Percentiles rank a stretch among this genome's conserved stretches.
Evolutionary conservation across 2,797 vertebrate species (phyloP).

Genomic region (Lerista edwardsae): DNA sequence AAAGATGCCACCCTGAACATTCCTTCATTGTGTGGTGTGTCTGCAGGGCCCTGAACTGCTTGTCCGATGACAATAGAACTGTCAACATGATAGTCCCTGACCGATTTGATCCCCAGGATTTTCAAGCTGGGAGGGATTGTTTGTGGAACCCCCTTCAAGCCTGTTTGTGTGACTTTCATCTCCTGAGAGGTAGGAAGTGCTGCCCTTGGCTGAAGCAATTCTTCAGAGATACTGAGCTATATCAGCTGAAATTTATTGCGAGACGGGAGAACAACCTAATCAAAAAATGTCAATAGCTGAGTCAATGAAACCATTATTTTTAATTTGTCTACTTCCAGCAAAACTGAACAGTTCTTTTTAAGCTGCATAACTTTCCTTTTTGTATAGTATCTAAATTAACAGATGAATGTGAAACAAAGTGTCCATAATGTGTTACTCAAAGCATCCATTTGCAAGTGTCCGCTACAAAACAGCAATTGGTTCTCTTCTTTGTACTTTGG

Average conservation of each 20-base stretch:
- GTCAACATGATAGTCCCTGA: background rate
- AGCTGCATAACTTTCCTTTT: constrained; percentile 25
- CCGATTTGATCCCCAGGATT: background rate
- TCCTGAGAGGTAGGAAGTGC: too few relatives aligned
- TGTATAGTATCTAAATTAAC: constrained; percentile 27
- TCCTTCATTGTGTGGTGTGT: constrained; percentile 19
- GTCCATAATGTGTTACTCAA: background rate
- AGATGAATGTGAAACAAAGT: constrained; percentile 36
- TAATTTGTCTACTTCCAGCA: constrained; percentile 1
- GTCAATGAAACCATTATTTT: constrained; percentile 39
- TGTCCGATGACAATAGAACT: background rate
- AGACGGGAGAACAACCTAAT: constrained; percentile 35
- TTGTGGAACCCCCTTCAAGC: too few relatives aligned
- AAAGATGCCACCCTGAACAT: background rate
- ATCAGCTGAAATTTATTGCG: constrained; percentile 46
- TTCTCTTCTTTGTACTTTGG: background rate
- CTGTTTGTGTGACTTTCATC: too few relatives aligned
- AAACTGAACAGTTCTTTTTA: constrained; percentile 36
- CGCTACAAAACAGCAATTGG: background rate
- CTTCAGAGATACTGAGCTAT: constrained; percentile 2
- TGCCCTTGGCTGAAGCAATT: constrained; percentile 20
- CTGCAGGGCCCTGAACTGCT: background rate
- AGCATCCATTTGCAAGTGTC: background rate
- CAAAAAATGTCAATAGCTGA: constrained; percentile 43
- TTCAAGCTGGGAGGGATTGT: background rate